Percentiles rank a stretch among this genome's conserved stretches.
These are phyloP conservation scores for Melangyna quadrimaculata DNA, from an alignment of 2,888 invertebrate species.

Conservation along the genomic window DNA sequence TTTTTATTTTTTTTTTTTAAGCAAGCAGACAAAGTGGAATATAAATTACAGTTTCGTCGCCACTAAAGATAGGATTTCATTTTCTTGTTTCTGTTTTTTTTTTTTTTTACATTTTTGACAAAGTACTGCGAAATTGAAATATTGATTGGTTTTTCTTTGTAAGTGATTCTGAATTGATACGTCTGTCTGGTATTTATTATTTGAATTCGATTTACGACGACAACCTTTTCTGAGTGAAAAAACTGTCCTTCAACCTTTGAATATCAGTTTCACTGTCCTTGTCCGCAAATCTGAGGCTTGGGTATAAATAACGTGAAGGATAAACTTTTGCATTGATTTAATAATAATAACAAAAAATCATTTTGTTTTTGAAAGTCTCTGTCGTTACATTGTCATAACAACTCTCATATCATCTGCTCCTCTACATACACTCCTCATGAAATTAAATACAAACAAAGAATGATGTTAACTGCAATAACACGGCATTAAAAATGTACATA, in stretches of 20 bases:
- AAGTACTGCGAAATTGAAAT: background rate
- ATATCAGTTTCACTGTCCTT: too few species aligned
- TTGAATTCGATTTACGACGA: background rate
- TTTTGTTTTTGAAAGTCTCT: background rate
- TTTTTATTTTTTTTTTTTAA: background rate
- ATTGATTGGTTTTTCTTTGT: background rate
- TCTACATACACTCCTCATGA: background rate
- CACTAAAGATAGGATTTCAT: background rate
- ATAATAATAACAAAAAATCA: background rate
- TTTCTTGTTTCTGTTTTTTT: background rate
- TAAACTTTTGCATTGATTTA: background rate
- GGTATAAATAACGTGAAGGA: too few species aligned
- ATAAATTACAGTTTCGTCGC: background rate
- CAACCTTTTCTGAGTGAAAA: background rate
- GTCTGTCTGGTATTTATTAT: background rate
- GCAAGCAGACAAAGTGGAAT: background rate
- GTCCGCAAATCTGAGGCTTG: too few species aligned
- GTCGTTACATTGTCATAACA: background rate
- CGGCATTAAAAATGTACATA: constrained; percentile 2
- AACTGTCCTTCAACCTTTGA: background rate
- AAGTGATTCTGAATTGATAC: background rate
- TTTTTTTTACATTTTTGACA: background rate
- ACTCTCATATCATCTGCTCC: background rate
- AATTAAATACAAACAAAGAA: background rate
- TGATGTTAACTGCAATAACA: background rate